Conservation (phyloP, 1,140 invertebrate species). For the Drosophila ficusphila region DNA sequence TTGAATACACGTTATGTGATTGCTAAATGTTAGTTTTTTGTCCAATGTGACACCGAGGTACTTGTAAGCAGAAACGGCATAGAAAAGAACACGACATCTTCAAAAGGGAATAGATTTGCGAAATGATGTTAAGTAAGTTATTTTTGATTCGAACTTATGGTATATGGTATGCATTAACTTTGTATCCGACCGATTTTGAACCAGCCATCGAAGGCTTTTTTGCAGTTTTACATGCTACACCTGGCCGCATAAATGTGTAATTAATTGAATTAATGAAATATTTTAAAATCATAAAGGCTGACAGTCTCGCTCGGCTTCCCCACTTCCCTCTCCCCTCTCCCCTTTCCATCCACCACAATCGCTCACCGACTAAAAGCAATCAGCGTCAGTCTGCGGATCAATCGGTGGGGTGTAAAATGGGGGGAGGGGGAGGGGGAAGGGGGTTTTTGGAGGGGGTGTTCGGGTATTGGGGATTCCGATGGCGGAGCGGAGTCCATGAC, state of each 20-base stretch:
- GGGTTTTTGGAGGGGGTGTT: no score
- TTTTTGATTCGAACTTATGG: no score
- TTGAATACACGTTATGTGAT: no score
- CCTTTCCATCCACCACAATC: constrained; percentile 9
- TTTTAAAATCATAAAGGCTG: constrained; percentile 58
- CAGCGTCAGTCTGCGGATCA: constrained; percentile 36
- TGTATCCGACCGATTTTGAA: neutral
- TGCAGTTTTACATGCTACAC: constrained; percentile 37
- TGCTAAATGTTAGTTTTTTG: no score
- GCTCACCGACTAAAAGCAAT: constrained; percentile 43
- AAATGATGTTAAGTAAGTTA: no score
- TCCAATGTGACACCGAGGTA: no score
- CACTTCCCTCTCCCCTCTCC: neutral
- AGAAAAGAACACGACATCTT: no score
- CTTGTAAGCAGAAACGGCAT: no score
- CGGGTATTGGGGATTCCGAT: no score
- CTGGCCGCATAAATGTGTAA: constrained; percentile 69
- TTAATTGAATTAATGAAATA: constrained; percentile 77
- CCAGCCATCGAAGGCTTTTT: neutral
- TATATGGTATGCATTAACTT: no score
- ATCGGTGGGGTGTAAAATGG: neutral
- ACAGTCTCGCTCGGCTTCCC: neutral
- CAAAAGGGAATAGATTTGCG: no score
- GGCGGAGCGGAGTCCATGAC: constrained; percentile 15
- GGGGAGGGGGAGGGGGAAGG: no score